Evolutionary conservation across 2,113 vertebrate species (phyloP).

Genomic region (Copsychus sechellarum): DNA sequence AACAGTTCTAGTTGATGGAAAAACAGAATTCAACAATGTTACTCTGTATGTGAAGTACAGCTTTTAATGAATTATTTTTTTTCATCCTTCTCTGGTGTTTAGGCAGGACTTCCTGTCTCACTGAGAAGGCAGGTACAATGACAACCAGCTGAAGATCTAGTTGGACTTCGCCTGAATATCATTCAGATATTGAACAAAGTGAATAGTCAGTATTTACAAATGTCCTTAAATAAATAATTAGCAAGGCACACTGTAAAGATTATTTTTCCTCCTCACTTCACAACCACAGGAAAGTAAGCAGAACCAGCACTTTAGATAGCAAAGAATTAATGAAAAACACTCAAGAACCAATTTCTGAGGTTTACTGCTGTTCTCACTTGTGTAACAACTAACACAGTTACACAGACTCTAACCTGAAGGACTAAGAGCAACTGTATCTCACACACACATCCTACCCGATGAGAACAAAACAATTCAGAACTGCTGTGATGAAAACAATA

Average conservation of each 20-base stretch:
- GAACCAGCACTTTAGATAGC: neutral
- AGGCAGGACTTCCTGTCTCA: neutral
- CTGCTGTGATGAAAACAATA: neutral
- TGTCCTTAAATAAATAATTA: neutral
- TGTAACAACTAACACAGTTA: neutral
- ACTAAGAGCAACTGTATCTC: neutral
- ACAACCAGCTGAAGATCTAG: neutral
- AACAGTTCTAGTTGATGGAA: neutral
- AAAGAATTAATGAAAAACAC: neutral
- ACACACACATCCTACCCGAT: neutral
- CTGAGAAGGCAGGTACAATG: neutral
- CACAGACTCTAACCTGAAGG: neutral
- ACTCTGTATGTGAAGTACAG: neutral
- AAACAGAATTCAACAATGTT: neutral
- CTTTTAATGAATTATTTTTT: neutral
- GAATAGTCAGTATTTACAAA: neutral
- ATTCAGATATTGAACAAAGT: neutral
- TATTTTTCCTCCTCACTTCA: neutral
- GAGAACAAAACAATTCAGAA: neutral
- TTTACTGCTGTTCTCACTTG: neutral
- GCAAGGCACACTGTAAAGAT: neutral
- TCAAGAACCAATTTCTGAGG: neutral
- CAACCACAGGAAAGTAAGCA: neutral
- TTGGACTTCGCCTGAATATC: neutral
- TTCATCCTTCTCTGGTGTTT: neutral